phyloP scores from a whole-genome alignment of 2,797 vertebrate species.

The Manis crassicaudata region DNA sequence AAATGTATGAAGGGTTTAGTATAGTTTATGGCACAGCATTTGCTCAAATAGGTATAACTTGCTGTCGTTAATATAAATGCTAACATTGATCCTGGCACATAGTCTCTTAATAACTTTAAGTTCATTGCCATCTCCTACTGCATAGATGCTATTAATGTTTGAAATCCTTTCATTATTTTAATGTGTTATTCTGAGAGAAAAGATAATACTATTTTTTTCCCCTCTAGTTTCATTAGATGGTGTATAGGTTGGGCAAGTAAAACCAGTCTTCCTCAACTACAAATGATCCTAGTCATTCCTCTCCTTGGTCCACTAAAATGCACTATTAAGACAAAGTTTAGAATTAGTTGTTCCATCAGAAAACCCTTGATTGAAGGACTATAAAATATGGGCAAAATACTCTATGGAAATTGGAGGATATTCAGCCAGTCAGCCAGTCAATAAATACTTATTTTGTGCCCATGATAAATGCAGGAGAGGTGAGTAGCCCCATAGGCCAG shows the following conservation, averaged over 20 bases:
- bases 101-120: neutral
- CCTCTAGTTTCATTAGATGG: neutral
- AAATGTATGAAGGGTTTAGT: neutral
- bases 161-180: neutral
- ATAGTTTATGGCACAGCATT: neutral
- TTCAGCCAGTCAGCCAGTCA: neutral
- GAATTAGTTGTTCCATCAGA: neutral
- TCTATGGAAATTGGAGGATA: neutral
- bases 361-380: neutral
- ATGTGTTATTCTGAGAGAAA: neutral
- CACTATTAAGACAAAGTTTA: slow-evolving; percentile 19
- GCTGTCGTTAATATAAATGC: neutral
- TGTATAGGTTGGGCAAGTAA: neutral
- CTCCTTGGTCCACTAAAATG: neutral
- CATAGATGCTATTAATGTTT: neutral
- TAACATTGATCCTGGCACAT: neutral
- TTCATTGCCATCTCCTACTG: neutral
- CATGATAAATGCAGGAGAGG: neutral
- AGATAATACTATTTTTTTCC: neutral
- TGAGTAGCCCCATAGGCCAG: neutral
- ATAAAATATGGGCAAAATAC: neutral
- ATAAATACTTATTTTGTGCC: neutral
- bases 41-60: neutral
- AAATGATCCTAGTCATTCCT: neutral
- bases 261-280: neutral